A percentile compares a stretch with the other conserved stretches of the same genome.
phyloP scores from a whole-genome alignment of 2,888 invertebrate genomes.

The Pyrrhia umbra region DNA sequence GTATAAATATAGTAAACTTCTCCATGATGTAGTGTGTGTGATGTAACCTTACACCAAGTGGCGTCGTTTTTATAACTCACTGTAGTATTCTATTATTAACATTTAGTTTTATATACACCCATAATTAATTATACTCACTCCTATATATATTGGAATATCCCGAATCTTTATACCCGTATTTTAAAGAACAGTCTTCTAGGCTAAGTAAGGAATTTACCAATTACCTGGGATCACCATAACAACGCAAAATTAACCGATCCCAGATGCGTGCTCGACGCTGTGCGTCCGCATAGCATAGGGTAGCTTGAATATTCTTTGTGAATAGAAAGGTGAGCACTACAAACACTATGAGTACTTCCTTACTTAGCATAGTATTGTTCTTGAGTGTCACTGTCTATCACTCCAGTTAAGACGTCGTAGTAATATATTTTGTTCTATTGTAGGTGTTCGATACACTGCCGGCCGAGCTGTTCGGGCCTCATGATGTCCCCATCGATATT shows the following conservation, averaged over 20 bases:
- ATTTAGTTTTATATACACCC: neutral
- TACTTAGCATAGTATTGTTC: no score
- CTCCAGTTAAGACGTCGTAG: neutral
- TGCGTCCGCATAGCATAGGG: no score
- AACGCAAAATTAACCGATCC: no score
- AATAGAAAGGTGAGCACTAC: no score
- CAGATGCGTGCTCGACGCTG: no score
- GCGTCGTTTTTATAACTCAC: conserved; percentile 2
- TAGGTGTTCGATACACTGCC: conserved; percentile 94
- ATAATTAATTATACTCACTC: neutral
- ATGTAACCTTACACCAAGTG: conserved; percentile 21
- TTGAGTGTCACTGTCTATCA: neutral
- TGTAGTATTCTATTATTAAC: conserved; percentile 22
- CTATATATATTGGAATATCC: neutral
- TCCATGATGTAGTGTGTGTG: conserved; percentile 30
- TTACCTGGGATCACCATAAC: no score
- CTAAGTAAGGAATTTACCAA: no score
- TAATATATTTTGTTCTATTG: conserved; percentile 45
- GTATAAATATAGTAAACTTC: conserved; percentile 34
- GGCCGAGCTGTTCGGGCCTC: conserved; percentile 93
- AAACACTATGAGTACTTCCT: no score
- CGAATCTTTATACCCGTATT: no score
- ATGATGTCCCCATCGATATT: conserved; percentile 96
- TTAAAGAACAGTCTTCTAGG: no score
- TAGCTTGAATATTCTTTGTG: no score